Base-by-base conservation (phyloP, 2,113 vertebrate genomes). In the Protobothrops flavoviridis region DNA sequence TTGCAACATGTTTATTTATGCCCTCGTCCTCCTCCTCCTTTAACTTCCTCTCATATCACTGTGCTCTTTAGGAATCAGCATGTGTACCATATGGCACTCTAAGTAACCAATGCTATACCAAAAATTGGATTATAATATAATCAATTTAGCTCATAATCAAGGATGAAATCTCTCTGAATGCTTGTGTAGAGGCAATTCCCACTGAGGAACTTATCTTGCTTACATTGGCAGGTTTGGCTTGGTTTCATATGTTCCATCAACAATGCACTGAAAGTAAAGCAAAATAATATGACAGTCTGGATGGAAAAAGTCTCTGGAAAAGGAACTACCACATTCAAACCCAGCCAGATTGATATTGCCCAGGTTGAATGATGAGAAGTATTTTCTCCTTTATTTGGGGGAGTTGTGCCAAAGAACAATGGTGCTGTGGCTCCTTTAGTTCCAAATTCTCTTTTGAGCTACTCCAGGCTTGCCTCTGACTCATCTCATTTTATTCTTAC, bases 41-140 rank as follows among this genome's bases (percentile, higher is more conserved):
- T 53, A 29, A 33, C n/a, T 39, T 69, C 8, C 6, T 56, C 21
- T 93, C 15, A 39, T 59, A 89, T 91, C n/a, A 45, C 29, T 1
- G 43, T 93, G 88, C 57, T 26, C 26, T 90, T 33, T 21, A 90
- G 39, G 95, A 94, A 94, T 93, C 91, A 90, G 94, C 90, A 91
- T 69, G 55, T 91, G 24, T 29, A 50, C 17, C 94, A 48, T 6
- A 90, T 48, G 4, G 23, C 59, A 81, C 6, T 8, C 6, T 39
- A 39, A 81, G 17, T 81, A 81, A 81, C 33, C 69, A 81, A 20
- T 81, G n/a, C 69, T 81, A 81, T 81, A 8, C 69, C 15, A 6
- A 20, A 81, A 81, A 81, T 39, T 81, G 69, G 69, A 39, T 81
- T 81, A 55, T 33, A 61, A 74, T 89, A 59, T 48, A 39, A 57